Percentiles rank a stretch among this genome's conserved stretches.
These are phyloP conservation scores for Endotricha flammealis DNA, from an alignment of 2,888 invertebrate genomes.

Conservation along the genomic window DNA sequence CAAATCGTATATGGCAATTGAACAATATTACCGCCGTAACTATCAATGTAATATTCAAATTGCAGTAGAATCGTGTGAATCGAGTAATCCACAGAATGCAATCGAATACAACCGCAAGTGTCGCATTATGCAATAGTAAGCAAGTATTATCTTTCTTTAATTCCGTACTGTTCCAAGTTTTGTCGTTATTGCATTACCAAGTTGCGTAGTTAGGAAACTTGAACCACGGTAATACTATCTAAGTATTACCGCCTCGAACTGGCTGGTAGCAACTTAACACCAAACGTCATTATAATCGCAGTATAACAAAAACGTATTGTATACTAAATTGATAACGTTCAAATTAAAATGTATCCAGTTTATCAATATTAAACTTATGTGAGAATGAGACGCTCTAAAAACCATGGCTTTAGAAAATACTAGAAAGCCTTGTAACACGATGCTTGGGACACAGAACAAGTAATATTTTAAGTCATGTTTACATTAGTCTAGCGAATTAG, in stretches of 20 bases:
- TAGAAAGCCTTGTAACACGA: constrained; percentile 24
- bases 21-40: no score
- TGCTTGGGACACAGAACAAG: constrained; percentile 25
- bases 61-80: constrained; percentile 2
- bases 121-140: constrained; percentile 14
- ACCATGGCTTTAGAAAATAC: constrained; percentile 31
- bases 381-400: constrained; percentile 55
- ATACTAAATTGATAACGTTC: constrained; percentile 20
- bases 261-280: constrained; percentile 25
- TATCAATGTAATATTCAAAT: background rate
- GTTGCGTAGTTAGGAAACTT: constrained; percentile 45
- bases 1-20: no score
- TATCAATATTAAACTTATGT: constrained; percentile 29
- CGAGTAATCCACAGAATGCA: constrained; percentile 5
- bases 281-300: constrained; percentile 25
- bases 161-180: constrained; percentile 23
- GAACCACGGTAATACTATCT: no score
- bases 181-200: constrained; percentile 37
- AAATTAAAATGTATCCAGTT: constrained; percentile 18
- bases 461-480: no score
- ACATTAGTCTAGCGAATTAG: no score
- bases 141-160: constrained; percentile 17
- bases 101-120: constrained; percentile 6
- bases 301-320: constrained; percentile 24
- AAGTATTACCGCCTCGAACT: no score